Percentiles rank a stretch among this genome's conserved stretches.
phyloP scores from a whole-genome alignment of 2,113 vertebrate genomes.

The Sorex fumeus region DNA sequence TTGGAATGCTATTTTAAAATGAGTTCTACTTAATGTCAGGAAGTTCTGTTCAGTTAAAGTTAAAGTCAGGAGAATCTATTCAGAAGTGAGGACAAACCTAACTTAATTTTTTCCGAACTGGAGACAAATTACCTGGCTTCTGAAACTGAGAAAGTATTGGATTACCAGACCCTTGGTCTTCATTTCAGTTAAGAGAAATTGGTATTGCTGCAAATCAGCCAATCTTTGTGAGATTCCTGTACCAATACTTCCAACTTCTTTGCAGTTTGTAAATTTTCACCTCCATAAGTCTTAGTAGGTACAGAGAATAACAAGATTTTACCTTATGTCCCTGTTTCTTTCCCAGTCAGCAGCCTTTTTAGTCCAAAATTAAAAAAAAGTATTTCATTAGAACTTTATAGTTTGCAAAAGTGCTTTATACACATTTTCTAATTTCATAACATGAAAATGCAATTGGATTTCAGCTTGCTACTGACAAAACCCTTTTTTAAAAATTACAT shows the following conservation, averaged over 20 bases:
- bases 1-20: slow-evolving; percentile 54
- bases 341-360: slow-evolving; percentile 60
- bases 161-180: background rate
- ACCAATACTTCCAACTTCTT: background rate
- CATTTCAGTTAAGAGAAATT: slow-evolving; percentile 40
- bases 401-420: slow-evolving; percentile 72
- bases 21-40: background rate
- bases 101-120: background rate
- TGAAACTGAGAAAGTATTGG: background rate
- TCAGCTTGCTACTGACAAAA: slow-evolving; percentile 50
- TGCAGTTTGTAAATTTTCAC: background rate
- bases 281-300: background rate
- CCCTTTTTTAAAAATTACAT: background rate
- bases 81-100: background rate
- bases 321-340: background rate
- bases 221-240: background rate
- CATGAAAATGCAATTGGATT: slow-evolving; percentile 43
- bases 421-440: slow-evolving; percentile 61
- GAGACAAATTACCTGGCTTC: background rate
- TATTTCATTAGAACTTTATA: slow-evolving; percentile 63
- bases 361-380: slow-evolving; percentile 11
- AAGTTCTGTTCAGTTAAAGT: no score
- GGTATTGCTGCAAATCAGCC: background rate
- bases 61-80: slow-evolving; percentile 2
- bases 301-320: background rate